Conservation (phyloP, 1,140 invertebrate species). For the Cydia amplana region DNA sequence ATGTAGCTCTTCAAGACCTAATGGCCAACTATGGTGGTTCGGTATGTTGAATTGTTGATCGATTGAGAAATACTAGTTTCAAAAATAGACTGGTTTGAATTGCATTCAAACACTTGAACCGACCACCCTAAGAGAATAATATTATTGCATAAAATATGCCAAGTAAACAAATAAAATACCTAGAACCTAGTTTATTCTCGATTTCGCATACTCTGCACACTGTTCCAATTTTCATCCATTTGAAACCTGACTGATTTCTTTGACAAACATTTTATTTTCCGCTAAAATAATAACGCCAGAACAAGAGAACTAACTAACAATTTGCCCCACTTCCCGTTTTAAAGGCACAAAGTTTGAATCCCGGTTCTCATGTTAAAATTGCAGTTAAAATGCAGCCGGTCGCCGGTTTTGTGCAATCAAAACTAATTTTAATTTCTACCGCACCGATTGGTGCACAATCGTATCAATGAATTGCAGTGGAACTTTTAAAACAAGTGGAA, state of each 20-base stretch:
- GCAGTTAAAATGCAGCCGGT: constrained; percentile 6
- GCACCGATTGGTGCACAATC: constrained; percentile 16
- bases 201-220: too few species aligned
- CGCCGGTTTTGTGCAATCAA: constrained; percentile 12
- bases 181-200: too few species aligned
- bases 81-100: too few species aligned
- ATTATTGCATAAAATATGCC: too few species aligned
- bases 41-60: too few species aligned
- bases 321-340: background rate
- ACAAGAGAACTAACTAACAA: background rate
- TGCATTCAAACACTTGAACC: too few species aligned
- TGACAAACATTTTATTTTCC: background rate
- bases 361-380: constrained; percentile 10
- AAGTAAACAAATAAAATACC: too few species aligned
- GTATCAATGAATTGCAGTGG: constrained; percentile 25
- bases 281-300: background rate
- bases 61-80: too few species aligned
- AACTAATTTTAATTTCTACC: constrained; percentile 28
- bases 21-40: too few species aligned
- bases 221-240: too few species aligned
- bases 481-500: constrained; percentile 26
- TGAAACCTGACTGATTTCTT: background rate
- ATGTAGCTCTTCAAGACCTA: too few species aligned
- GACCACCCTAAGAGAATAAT: too few species aligned
- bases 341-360: background rate